Evolutionary conservation across 37 sponge, comb jelly and placozoan species (phyloP).

Genomic region (Hexactinellida sp.): DNA sequence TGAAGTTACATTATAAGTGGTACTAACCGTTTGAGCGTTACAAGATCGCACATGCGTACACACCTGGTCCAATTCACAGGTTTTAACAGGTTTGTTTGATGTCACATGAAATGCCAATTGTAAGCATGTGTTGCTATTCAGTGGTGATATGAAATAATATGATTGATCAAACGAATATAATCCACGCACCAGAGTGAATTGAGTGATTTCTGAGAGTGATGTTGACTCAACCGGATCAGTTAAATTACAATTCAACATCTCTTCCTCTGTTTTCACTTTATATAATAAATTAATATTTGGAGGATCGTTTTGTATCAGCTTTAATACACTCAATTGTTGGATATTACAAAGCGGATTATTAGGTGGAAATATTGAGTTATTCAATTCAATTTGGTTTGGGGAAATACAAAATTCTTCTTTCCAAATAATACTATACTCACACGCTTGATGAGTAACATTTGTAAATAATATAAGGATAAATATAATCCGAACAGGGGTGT

Average conservation of each 20-base stretch:
- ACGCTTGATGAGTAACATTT: neutral
- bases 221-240: neutral
- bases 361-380: neutral
- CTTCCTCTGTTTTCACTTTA: neutral
- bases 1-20: too few relatives aligned
- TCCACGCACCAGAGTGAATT: neutral
- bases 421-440: neutral
- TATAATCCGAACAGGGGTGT: too few relatives aligned
- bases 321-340: neutral
- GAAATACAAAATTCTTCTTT: neutral
- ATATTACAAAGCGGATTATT: neutral
- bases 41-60: too few relatives aligned
- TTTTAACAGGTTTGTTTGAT: neutral
- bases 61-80: neutral
- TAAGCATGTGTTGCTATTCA: neutral
- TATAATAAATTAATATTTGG: neutral
- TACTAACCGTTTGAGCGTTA: too few relatives aligned
- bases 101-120: neutral
- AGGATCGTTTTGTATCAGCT: neutral
- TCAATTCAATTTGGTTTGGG: too few relatives aligned
- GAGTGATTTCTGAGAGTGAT: neutral
- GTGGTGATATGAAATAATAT: neutral
- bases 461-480: neutral
- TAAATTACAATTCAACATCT: neutral
- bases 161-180: neutral